Conservation (phyloP, 2,113 vertebrate genomes). For the Corythornis cristatus region DNA sequence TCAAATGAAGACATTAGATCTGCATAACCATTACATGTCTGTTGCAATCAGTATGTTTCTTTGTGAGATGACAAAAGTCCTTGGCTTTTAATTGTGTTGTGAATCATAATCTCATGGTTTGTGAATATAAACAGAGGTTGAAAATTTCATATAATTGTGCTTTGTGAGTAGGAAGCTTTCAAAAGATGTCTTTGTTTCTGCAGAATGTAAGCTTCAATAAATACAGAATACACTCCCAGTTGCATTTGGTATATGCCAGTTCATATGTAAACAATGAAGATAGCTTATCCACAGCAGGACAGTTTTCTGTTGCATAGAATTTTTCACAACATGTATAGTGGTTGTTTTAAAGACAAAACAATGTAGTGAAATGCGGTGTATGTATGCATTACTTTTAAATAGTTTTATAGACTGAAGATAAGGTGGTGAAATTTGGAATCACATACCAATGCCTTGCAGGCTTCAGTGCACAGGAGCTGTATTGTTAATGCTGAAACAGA, state of each 20-base stretch:
- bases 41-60: slow-evolving; percentile 1
- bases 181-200: neutral
- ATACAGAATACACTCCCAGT: neutral
- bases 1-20: neutral
- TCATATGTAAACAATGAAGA: neutral
- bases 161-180: neutral
- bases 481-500: neutral
- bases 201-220: neutral
- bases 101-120: slow-evolving; percentile 31
- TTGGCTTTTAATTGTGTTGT: neutral
- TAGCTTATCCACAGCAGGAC: neutral
- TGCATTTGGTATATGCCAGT: neutral
- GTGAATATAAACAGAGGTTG: neutral
- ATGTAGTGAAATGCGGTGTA: neutral
- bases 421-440: neutral
- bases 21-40: neutral
- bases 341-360: neutral
- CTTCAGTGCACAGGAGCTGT: neutral
- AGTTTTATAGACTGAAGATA: neutral
- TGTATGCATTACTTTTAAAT: neutral
- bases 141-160: neutral
- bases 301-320: neutral
- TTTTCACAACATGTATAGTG: neutral
- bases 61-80: neutral
- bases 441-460: neutral